Conservation (phyloP, 2,113 vertebrate genomes). For the Panurus biarmicus region DNA sequence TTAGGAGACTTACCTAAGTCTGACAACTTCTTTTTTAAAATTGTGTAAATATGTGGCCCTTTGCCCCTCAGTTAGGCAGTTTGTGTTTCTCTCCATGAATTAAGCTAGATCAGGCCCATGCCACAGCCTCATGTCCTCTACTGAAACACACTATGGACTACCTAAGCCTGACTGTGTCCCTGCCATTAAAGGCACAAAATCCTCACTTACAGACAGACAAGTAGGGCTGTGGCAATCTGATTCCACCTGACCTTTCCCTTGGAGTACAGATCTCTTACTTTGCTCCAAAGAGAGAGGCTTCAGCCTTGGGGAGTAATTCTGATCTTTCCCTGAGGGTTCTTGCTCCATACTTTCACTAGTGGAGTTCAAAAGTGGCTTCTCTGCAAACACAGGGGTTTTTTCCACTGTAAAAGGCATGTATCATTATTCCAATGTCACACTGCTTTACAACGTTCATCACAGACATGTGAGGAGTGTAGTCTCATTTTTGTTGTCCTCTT, state of each 20-base stretch:
- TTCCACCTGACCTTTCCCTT: background rate
- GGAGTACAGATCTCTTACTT: background rate
- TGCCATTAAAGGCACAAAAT: rapidly evolving
- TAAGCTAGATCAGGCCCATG: background rate
- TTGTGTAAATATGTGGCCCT: background rate
- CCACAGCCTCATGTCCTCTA: rapidly evolving
- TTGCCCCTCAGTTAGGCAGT: background rate
- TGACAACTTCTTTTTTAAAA: background rate
- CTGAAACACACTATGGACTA: background rate
- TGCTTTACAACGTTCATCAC: background rate
- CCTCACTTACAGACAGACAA: background rate
- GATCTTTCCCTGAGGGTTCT: rapidly evolving
- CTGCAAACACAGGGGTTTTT: background rate
- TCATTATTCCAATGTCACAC: background rate
- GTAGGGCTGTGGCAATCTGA: background rate
- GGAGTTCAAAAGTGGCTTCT: background rate
- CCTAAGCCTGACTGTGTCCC: background rate
- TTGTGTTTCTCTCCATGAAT: background rate
- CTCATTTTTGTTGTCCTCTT: background rate
- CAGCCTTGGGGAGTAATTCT: background rate
- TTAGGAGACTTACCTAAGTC: background rate
- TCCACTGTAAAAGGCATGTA: background rate
- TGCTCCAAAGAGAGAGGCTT: background rate
- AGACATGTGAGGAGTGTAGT: background rate
- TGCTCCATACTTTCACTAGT: background rate